Evolutionary conservation across 2,797 vertebrate genomes (phyloP), one percentile per base, ranked within the genome.

Genomic region (Onychomys arenicola): DNA sequence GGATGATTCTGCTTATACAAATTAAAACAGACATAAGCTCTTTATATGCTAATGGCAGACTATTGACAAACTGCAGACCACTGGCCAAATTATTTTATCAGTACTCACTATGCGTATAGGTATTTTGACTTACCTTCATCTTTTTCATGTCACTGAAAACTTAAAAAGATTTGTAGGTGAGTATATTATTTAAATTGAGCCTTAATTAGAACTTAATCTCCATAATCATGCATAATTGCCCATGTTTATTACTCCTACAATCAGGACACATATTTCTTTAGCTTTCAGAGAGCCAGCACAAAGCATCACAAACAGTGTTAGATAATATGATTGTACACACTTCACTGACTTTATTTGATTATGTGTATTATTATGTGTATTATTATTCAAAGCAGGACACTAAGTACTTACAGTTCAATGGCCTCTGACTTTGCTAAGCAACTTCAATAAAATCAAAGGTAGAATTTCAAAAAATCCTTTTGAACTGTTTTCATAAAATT

Each of bases 121-220:
- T 96, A 84, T 5, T 1, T 96, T 96, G 89, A 97, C 65, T 97
- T 98, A 98, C 96, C 96, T 97, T 98, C 86, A 88, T 97, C 92
- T 97, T 98, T 98, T 98, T 98, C 96, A 90, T 97, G 96, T 83
- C 73, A 98, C 94, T 93, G 95, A 97, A 98, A 98, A 63, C 57
- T 94, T 98, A 96, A 96, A 96, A 98, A 98, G 43, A 95, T 96
- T 98, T 98, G 95, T 97, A 88, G 89, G 91, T 98, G 94, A 57
- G 91, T 87, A 97, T 98, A 97, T 98, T 98, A 97, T 73, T 98
- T 96, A 98, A 98, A 98, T 97, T 98, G 95, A 98, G 94, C 84
- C 37, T 98, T 98, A 98, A 98, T 98, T 98, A 95, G 90, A 98
- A 97, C 90, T 97, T 98, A 98, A 98, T 98, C 97, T 98, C 91